These are phyloP conservation scores for Meriones psammophilus DNA, from an alignment of 2,797 vertebrate genomes.

Conservation along the genomic window DNA sequence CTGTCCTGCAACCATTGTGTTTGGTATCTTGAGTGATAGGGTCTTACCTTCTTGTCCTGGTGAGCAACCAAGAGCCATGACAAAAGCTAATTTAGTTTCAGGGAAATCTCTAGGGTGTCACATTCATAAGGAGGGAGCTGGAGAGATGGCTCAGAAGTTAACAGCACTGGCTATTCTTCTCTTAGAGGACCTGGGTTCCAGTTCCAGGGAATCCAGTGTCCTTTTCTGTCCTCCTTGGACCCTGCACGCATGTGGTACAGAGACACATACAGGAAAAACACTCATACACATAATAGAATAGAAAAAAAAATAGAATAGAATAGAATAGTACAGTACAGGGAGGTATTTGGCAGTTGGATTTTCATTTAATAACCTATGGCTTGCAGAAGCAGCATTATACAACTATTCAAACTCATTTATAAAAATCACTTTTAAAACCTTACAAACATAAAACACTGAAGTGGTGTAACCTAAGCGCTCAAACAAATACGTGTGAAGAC, in stretches of 20 bases:
- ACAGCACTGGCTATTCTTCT: not conserved
- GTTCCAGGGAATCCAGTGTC: not conserved
- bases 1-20: not conserved
- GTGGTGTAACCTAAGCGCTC: not conserved
- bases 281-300: too few relatives aligned
- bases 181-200: not conserved
- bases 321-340: not conserved
- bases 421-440: not conserved
- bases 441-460: not conserved
- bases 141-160: not conserved
- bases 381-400: not conserved
- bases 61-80: not conserved
- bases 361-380: not conserved
- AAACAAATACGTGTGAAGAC: not conserved
- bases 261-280: not conserved
- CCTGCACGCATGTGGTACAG: not conserved
- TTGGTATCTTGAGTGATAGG: not conserved
- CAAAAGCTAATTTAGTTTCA: not conserved
- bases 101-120: too few relatives aligned
- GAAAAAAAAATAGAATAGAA: not conserved
- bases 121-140: not conserved
- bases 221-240: not conserved
- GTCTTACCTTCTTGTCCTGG: not conserved
- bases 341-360: not conserved
- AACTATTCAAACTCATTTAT: not conserved